Percentiles rank a stretch among this genome's conserved stretches.
Evolutionary conservation across 2,797 vertebrate genomes (phyloP).

Genomic region (Eulemur rubriventer): DNA sequence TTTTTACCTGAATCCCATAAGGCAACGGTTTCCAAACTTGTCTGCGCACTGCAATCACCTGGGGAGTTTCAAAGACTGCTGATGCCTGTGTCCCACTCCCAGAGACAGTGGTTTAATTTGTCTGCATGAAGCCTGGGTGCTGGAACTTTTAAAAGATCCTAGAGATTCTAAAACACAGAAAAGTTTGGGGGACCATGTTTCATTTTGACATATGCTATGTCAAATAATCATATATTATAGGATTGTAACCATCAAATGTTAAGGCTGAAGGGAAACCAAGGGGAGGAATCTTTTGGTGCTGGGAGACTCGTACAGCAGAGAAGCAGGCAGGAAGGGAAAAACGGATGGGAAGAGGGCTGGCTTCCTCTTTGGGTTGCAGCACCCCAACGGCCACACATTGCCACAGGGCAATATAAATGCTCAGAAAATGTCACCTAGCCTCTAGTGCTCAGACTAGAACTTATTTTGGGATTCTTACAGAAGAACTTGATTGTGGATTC

Average conservation of each 20-base stretch:
- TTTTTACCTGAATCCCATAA: background rate
- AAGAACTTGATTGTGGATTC: background rate
- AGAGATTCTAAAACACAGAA: background rate
- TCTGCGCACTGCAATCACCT: background rate
- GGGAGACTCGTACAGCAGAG: background rate
- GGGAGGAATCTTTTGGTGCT: background rate
- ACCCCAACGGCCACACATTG: too few relatives aligned
- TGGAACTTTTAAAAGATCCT: background rate
- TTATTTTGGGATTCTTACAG: background rate
- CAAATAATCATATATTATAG: background rate
- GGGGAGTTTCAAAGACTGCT: background rate
- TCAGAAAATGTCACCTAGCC: background rate
- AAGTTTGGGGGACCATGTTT: background rate
- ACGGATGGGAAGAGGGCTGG: background rate
- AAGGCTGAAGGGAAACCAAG: background rate
- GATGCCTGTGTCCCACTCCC: background rate
- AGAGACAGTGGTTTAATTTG: background rate
- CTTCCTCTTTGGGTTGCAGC: background rate
- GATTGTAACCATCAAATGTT: background rate
- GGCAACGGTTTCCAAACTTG: background rate
- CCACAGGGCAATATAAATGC: accelerated
- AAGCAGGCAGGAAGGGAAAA: background rate
- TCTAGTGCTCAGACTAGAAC: background rate
- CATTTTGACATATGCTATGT: background rate
- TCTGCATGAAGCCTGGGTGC: background rate